Conservation (phyloP, 2,888 invertebrate genomes). For the Myathropa florea region DNA sequence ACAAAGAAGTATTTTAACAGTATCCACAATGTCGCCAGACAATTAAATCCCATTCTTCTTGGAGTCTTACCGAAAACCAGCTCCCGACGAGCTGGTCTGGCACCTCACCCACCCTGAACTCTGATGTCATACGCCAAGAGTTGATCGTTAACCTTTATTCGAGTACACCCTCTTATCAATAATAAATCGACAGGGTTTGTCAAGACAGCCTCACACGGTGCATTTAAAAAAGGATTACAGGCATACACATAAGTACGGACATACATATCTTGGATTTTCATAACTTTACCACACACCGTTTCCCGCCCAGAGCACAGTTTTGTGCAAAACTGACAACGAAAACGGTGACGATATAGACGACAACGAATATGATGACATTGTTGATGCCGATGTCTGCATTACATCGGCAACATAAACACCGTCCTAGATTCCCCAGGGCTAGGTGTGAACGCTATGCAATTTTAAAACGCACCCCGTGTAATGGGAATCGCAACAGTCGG, state of each 20-base stretch:
- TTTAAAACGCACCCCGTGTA: constrained; percentile 62
- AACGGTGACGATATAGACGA: background rate
- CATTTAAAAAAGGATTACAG: no score
- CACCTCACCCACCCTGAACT: background rate
- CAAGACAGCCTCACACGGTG: no score
- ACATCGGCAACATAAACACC: constrained; percentile 47
- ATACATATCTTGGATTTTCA: background rate
- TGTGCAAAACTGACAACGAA: background rate
- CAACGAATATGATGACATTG: background rate
- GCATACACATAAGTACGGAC: no score
- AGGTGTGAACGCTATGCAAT: constrained; percentile 60
- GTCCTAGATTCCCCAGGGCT: constrained; percentile 34
- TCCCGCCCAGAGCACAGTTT: background rate
- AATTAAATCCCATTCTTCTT: no score
- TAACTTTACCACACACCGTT: background rate
- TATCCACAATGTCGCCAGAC: no score
- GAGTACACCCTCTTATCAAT: no score
- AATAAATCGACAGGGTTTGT: background rate
- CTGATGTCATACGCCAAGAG: no score
- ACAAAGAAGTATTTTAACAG: no score
- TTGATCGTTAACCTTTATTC: background rate
- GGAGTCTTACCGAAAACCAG: no score
- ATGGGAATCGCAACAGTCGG: constrained; percentile 34
- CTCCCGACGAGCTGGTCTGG: no score
- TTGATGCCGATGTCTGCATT: background rate